These are phyloP conservation scores for Triops cancriformis DNA, from an alignment of 1,140 invertebrate species.

Conservation along the genomic window DNA sequence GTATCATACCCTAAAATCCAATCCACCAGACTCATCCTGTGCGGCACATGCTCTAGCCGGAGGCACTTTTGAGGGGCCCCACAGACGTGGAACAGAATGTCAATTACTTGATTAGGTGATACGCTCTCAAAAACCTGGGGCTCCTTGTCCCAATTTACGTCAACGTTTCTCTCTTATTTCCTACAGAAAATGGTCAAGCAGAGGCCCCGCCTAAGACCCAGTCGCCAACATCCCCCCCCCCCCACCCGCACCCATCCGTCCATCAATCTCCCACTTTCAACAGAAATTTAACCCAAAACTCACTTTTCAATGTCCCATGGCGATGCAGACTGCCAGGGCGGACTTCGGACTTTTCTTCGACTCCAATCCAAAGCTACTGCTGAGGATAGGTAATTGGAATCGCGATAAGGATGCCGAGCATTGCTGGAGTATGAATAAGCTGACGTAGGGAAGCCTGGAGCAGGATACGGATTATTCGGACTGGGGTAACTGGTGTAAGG, in stretches of 20 bases:
- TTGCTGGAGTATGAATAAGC: neutral
- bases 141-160: neutral
- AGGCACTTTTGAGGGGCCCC: neutral
- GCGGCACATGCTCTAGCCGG: neutral
- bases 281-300: neutral
- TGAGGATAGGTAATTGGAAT: constrained; percentile 1
- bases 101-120: neutral
- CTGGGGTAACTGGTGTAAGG: neutral
- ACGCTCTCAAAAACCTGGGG: neutral
- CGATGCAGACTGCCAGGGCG: neutral
- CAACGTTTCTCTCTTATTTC: neutral
- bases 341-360: neutral
- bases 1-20: neutral
- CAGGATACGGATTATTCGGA: neutral
- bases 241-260: too few species aligned
- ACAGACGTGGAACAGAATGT: neutral
- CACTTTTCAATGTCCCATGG: constrained; percentile 1
- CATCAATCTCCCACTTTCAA: too few species aligned
- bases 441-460: neutral
- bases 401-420: neutral
- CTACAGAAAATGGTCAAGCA: neutral
- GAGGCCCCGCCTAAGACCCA: too few species aligned
- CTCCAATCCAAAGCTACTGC: neutral
- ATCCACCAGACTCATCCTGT: too few species aligned
- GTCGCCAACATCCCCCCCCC: too few species aligned